phyloP scores from a whole-genome alignment of 2,888 invertebrate species.

The Amphiduros pacificus region DNA sequence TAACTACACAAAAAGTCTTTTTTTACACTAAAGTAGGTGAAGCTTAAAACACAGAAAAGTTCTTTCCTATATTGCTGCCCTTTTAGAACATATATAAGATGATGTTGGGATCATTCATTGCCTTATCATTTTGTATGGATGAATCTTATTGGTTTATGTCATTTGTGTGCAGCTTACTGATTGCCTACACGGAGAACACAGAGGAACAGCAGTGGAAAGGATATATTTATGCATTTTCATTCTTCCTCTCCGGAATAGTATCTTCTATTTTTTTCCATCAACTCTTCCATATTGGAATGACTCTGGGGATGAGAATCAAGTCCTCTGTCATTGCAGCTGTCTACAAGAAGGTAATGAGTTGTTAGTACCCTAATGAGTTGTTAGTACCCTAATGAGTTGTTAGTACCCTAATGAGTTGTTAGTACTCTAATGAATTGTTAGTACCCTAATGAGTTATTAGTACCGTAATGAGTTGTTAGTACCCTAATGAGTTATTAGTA shows the following conservation, averaged over 20 bases:
- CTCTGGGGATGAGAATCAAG: constrained; percentile 47
- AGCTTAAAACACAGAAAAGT: too few species aligned
- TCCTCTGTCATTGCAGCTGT: constrained; percentile 47
- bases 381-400: too few species aligned
- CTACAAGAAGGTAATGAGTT: constrained; percentile 47
- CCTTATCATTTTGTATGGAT: not conserved
- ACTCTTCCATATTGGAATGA: constrained; percentile 40
- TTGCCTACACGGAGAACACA: constrained; percentile 43
- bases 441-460: too few species aligned
- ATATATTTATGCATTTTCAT: constrained; percentile 72
- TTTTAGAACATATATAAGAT: not conserved
- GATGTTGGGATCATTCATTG: not conserved
- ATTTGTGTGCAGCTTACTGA: constrained; percentile 38
- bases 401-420: too few species aligned
- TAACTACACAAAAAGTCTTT: too few species aligned
- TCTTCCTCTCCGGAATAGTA: constrained; percentile 32
- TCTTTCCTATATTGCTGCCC: not conserved
- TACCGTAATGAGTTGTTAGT: too few species aligned
- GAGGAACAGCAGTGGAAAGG: constrained; percentile 77
- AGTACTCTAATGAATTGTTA: too few species aligned
- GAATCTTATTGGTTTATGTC: not conserved
- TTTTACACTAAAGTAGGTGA: too few species aligned
- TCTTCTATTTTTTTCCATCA: constrained; percentile 36
- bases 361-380: not conserved
- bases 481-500: too few species aligned